Percentiles rank a stretch among this genome's conserved stretches.
phyloP scores from a whole-genome alignment of 2,797 vertebrate genomes.

The Gallinago nigripennis region DNA sequence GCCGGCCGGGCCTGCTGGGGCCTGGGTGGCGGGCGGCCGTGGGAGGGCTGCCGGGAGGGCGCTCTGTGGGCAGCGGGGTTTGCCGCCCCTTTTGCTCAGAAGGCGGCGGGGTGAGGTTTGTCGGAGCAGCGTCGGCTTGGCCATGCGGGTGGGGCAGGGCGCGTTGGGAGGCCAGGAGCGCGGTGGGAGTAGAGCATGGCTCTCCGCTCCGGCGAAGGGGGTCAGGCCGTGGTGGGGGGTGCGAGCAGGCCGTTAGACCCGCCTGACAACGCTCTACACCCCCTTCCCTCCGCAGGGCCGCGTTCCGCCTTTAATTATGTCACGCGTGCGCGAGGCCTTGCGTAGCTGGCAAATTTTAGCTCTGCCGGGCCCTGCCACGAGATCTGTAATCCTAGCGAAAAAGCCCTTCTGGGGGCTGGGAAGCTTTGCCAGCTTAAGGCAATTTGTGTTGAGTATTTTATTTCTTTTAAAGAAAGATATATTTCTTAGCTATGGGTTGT shows the following conservation, averaged over 20 bases:
- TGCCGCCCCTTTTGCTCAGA: fast-evolving
- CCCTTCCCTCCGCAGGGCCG: fast-evolving
- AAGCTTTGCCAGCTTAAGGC: fast-evolving
- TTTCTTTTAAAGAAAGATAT: fast-evolving
- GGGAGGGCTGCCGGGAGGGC: background rate
- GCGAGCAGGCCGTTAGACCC: fast-evolving
- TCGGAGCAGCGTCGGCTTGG: fast-evolving
- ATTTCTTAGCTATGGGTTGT: fast-evolving
- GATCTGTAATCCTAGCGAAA: fast-evolving
- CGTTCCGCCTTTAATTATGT: fast-evolving
- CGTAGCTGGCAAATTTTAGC: fast-evolving
- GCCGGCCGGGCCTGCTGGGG: background rate
- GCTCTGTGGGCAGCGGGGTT: fast-evolving
- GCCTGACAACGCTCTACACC: fast-evolving
- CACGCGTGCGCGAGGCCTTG: fast-evolving
- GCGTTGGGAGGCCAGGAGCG: fast-evolving
- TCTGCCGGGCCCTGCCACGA: background rate
- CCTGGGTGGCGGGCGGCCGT: background rate
- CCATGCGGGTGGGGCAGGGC: fast-evolving
- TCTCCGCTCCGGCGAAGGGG: background rate
- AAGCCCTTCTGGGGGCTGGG: fast-evolving
- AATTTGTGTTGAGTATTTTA: fast-evolving
- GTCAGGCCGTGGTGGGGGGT: background rate
- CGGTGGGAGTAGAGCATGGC: fast-evolving
- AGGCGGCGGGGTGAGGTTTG: fast-evolving